Evolutionary conservation across 2,888 invertebrate genomes (phyloP), one percentile per base, ranked within the genome.

Genomic region (Tinea trinotella): DNA sequence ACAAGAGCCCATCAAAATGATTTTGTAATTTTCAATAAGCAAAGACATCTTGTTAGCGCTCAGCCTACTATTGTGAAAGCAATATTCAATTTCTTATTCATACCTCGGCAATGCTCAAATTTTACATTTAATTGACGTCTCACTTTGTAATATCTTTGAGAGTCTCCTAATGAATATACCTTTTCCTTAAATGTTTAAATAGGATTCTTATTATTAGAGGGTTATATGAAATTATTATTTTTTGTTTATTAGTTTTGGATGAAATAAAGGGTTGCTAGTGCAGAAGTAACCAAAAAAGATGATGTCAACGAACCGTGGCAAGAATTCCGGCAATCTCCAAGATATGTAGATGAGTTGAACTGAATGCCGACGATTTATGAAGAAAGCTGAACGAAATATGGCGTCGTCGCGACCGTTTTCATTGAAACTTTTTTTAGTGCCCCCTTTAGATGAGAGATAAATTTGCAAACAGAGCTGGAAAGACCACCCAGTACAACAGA

Each of bases 311-410:
- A 61, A 60, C 61, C 61, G 59, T 48, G 53, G 58, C 55, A 59
- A 58, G 55, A 60, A 55, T 58, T 56, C 60, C 52, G 57, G 58
- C 55, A 55, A 55, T 55, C 57, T 55, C 56, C 50, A 64, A 70
- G 71, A 74, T 79, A 79, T 80, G 77, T 73, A 78, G 76, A 80
- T 78, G 74, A 76, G 72, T 65, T 60, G 57, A 57, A 59, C 64
- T 68, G 67, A 65, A 74, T 71, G 70, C 68, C 73, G 70, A 73
- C 74, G 75, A 80, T 80, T 82, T 80, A 80, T 78, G 75, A 76
- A 74, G 78, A 77, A 76, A 74, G 71, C 72, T 67, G 67, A 68
- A 68, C 72, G 66, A 77, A 79, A 79, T 79, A 80, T 77, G 74
- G 78, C 77, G 64, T 66, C 67, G 65, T 63, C 19, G 69, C 69